Evolutionary conservation across 1,140 invertebrate species (phyloP).

Genomic region (Nixonia krombeini): DNA sequence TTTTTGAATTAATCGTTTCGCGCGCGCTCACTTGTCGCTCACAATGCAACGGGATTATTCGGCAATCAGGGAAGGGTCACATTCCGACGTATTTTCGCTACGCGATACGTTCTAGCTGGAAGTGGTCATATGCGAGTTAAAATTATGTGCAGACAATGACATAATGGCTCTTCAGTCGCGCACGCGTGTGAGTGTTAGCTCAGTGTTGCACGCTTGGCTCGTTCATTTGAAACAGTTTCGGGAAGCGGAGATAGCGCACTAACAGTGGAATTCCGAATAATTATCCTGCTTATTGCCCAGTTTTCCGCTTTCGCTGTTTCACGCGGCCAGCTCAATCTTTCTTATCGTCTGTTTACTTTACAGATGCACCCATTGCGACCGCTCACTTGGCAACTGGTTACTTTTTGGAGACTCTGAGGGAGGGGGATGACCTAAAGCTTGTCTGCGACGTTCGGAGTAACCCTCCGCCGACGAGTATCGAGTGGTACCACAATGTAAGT

Average conservation of each 20-base stretch:
- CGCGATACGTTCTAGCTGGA: no score
- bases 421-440: conserved; percentile 75
- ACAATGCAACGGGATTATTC: no score
- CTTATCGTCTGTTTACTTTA: conserved; percentile 25
- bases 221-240: no score
- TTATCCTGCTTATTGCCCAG: conserved; percentile 32
- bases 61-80: no score
- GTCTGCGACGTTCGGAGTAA: conserved; percentile 74
- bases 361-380: conserved; percentile 64
- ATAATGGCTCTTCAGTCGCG: conserved; percentile 21
- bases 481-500: conserved; percentile 76
- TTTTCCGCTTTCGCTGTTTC: conserved; percentile 13
- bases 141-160: conserved; percentile 34
- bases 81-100: no score
- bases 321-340: conserved; percentile 17
- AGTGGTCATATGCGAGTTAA: conserved; percentile 15
- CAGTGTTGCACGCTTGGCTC: no score
- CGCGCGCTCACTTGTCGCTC: no score
- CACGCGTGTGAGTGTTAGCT: no score
- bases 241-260: conserved; percentile 20
- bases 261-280: background rate
- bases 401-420: conserved; percentile 65
- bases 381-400: conserved; percentile 63
- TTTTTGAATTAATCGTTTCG: no score
- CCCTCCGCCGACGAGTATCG: conserved; percentile 70